Evolutionary conservation across 1,140 invertebrate species (phyloP), one percentile per base, ranked within the genome.

Genomic region (Lordiphosa collinella): DNA sequence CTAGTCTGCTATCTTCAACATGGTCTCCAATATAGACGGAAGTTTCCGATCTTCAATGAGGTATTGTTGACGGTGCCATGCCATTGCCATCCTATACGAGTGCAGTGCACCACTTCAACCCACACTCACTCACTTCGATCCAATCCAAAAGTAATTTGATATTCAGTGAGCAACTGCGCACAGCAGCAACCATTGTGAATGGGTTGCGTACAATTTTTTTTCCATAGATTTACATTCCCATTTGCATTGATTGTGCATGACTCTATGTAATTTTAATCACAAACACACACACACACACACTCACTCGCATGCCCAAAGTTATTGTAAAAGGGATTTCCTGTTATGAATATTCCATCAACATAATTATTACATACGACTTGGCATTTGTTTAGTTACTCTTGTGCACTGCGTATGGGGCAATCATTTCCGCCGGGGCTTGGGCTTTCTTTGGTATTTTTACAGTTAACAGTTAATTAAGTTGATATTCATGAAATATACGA

Each of bases 231-330:
- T 80, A 71, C 76, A 80, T 80, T 82, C 44, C 62, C 67, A 84
- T 84, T 82, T 84, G 76, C 76, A 80, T 80, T 80, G 76, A 80
- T 80, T 80, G 76, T 80, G 76, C 75, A 76, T 80, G 75, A 76
- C 73, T 82, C 76, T 71, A 82, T 67, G 54, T 62, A 75, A 68
- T 68, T 68, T 68, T 68, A 68, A 68, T 68, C 65, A 65, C 63
- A 65, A n/a, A n/a, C n/a, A 41, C 55, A 55, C 62, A 54, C 53
- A 31, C 43, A 44, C 18, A 36, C 37, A 40, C 10, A n/a, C 29
- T n/a, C 40, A 31, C 29, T 2, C 18, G 8, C 38, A 22, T 12
- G 34, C 29, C 29, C 25, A 55, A 41, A 47, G 49, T 41, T 60
- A 34, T 34, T 63, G 55, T 70, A 69, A 76, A 64, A 75, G 65